A percentile compares a stretch with the other conserved stretches of the same genome.
phyloP scores from a whole-genome alignment of 2,797 vertebrate genomes.

The Alectoris magna region DNA sequence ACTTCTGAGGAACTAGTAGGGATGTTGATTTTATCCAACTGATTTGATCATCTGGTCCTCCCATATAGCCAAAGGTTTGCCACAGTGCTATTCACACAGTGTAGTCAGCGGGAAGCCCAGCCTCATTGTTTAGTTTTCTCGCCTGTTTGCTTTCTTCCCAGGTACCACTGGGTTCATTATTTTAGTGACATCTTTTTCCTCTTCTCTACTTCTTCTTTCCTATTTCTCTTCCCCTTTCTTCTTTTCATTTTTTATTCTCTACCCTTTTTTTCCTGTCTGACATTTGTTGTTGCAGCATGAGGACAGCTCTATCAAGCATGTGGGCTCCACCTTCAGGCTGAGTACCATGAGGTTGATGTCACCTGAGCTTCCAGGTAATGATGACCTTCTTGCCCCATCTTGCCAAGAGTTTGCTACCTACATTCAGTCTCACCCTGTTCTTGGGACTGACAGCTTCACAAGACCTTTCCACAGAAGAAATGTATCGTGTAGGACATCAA shows the following conservation, averaged over 20 bases:
- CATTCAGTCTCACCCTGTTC: not conserved
- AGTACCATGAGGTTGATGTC: not conserved
- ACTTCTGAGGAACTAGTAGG: not conserved
- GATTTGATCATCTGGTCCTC: not conserved
- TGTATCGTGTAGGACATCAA: accelerated
- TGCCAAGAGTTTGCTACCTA: not conserved
- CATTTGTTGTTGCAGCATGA: not conserved
- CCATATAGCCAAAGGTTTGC: not conserved
- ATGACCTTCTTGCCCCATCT: not conserved
- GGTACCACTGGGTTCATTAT: not conserved
- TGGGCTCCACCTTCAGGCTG: not conserved
- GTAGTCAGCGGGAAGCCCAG: not conserved
- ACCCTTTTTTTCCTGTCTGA: not conserved
- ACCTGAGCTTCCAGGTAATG: not conserved
- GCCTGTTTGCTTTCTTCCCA: not conserved
- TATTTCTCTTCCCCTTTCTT: not conserved
- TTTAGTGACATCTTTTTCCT: not conserved
- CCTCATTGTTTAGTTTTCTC: not conserved
- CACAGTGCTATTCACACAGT: not conserved
- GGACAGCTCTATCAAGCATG: not conserved
- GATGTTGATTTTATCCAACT: not conserved
- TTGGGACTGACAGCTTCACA: not conserved
- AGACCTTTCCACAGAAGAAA: not conserved
- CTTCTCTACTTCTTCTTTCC: not conserved
- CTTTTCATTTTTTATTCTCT: not conserved